These are phyloP conservation scores for Bradypodion pumilum DNA, from an alignment of 2,797 vertebrate genomes.

Conservation along the genomic window DNA sequence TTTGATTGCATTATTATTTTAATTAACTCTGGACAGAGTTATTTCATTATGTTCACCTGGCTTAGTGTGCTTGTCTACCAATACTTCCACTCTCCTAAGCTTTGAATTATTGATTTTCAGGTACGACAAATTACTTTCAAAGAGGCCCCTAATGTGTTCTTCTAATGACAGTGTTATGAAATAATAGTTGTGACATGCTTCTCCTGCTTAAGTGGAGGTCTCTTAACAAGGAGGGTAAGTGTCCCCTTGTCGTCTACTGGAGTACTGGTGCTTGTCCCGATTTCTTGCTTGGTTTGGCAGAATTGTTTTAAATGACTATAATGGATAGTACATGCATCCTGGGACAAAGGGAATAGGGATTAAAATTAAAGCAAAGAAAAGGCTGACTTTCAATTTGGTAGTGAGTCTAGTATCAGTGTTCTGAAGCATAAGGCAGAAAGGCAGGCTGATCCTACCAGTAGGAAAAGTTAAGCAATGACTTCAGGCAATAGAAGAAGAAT, in stretches of 20 bases:
- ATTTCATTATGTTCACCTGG: conserved; percentile 20
- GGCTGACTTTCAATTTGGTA: background rate
- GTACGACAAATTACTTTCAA: conserved; percentile 37
- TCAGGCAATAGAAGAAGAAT: background rate
- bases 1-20: conserved; percentile 40
- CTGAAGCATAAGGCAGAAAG: background rate
- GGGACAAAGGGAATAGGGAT: background rate
- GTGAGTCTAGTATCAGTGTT: no score
- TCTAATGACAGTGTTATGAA: conserved; percentile 30
- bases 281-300: conserved; percentile 32
- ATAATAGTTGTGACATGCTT: background rate
- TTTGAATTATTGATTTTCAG: conserved; percentile 44
- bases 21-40: conserved; percentile 22
- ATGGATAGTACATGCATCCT: conserved; percentile 7
- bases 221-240: conserved; percentile 31
- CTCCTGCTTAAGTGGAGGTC: background rate
- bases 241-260: conserved; percentile 8
- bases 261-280: conserved; percentile 12
- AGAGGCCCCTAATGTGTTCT: conserved; percentile 26
- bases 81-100: conserved; percentile 15
- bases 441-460: background rate
- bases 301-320: conserved; percentile 38
- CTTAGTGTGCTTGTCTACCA: conserved; percentile 12
- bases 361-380: conserved; percentile 33
- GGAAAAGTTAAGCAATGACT: background rate